Evolutionary conservation across 2,797 vertebrate genomes (phyloP), one percentile per base, ranked within the genome.

Genomic region (Fratercula arctica): DNA sequence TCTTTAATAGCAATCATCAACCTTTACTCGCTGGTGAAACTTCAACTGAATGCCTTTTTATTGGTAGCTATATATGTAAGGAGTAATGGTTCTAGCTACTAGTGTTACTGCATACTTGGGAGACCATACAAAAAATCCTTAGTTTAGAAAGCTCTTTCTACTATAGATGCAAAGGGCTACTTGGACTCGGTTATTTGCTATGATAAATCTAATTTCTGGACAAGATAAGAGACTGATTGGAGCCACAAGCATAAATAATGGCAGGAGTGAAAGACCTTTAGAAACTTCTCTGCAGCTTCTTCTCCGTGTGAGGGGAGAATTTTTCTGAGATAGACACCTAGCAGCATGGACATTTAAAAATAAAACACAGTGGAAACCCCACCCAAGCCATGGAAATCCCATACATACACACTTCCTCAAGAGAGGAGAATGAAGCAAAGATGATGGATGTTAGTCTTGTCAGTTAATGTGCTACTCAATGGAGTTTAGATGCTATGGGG

Each of bases 401-500:
- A 74, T 89, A 19, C 16, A 12, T 37, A n/a, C 29, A 68, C 46
- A 20, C 26, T 80, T 85, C 45, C 69, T 89, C 53, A 29, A 13
- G 89, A 90, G 66, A 81, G 72, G 45, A 93, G 68, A 83, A 61
- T 5, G 53, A 92, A 85, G 53, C 78, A 92, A 91, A 89, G 68
- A 83, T 95, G 90, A 91, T 95, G 81, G 68, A 94, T 94, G 86
- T 93, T 85, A 17, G 46, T 84, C 78, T 78, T 84, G 85, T 77
- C 87, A 91, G 68, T 76, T 94, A 93, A 91, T 94, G 89, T 80
- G 92, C 85, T 93, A 83, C 73, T 87, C 95, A 69, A 17, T 85
- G 82, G 92, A 83, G 68, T 95, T 94, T 83, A 81, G 92, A 59
- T 85, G 69, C 84, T 91, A 53, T 75, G 61, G 82, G 89, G 41